Evolutionary conservation across 2,797 vertebrate species (phyloP), one percentile per base, ranked within the genome.

Genomic region (Cichlasoma orientale): DNA sequence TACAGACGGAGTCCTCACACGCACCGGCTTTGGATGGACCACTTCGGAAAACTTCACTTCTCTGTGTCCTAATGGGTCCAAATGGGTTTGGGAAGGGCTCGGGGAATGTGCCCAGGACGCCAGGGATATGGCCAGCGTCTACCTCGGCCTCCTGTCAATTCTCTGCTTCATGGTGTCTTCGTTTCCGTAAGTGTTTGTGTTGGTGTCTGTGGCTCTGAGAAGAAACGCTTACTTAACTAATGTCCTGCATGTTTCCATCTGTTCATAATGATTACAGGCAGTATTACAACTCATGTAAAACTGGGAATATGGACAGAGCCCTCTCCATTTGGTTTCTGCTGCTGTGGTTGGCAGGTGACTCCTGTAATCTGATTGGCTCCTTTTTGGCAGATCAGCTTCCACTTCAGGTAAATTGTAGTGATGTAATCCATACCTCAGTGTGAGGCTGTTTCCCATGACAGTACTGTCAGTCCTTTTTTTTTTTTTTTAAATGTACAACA

Each of bases 281-380:
- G 79, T 98, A 96, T 87, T 94, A 96, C 94, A 96, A 95, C 41
- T 98, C 98, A 2, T 98, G 96, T 77, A 97, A 91, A 88, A 96
- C 90, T 0, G 97, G 98, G 61, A 98, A 97, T 69, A 98, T 99
- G 98, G 97, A 99, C 94, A 94, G 90, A 11, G 98, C 98, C 0
- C 88, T 99, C 52, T 99, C 98, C 2, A 89, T 99, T 44, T 99
- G 98, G 95, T 99, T 99, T 88, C 93, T 99, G 56, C 86, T 99
- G 83, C 95, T 98, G 61, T 99, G 98, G 98, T 90, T 99, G 12
- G 96, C 92, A 0, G 98, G 98, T 0, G 98, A 99, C 89, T 93
- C 95, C 14, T 97, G 98, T 54, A 99, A 99, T 84, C 95, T 99
- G 76, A 86, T 97, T 3, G 98, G 98, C 8, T 98, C 98, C 19